Percentiles rank a stretch among this genome's conserved stretches.
Evolutionary conservation across 2,888 invertebrate genomes (phyloP).

Genomic region (Andricus quercusramuli): DNA sequence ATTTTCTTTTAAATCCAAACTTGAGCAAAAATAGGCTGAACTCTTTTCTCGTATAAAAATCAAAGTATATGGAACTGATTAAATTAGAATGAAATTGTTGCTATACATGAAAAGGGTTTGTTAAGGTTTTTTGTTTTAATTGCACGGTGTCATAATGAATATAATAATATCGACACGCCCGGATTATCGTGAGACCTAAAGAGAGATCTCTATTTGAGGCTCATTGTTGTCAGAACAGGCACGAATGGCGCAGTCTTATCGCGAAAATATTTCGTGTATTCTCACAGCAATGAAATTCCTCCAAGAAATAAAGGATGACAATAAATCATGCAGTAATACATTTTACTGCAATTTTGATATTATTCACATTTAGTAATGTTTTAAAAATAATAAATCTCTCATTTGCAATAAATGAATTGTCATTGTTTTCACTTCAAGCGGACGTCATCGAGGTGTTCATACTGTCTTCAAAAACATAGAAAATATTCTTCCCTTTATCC

Average conservation of each 20-base stretch:
- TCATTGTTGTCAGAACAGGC: constrained; percentile 35
- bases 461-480: too few relatives aligned
- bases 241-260: constrained; percentile 24
- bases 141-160: constrained; percentile 27
- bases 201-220: constrained; percentile 38
- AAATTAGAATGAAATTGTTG: too few relatives aligned
- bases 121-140: neutral
- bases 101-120: neutral
- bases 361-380: too few relatives aligned
- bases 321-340: neutral
- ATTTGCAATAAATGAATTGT: too few relatives aligned
- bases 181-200: constrained; percentile 26
- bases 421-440: too few relatives aligned
- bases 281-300: neutral
- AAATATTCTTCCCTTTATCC: too few relatives aligned
- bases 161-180: constrained; percentile 26
- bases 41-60: too few relatives aligned
- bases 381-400: too few relatives aligned
- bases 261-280: constrained; percentile 33
- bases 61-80: too few relatives aligned
- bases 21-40: too few relatives aligned
- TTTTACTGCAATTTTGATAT: neutral
- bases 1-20: too few relatives aligned
- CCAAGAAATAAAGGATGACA: neutral
- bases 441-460: too few relatives aligned